A percentile compares a stretch with the other conserved stretches of the same genome.
Evolutionary conservation across 2,888 invertebrate species (phyloP).

Genomic region (Notodonta dromedarius): DNA sequence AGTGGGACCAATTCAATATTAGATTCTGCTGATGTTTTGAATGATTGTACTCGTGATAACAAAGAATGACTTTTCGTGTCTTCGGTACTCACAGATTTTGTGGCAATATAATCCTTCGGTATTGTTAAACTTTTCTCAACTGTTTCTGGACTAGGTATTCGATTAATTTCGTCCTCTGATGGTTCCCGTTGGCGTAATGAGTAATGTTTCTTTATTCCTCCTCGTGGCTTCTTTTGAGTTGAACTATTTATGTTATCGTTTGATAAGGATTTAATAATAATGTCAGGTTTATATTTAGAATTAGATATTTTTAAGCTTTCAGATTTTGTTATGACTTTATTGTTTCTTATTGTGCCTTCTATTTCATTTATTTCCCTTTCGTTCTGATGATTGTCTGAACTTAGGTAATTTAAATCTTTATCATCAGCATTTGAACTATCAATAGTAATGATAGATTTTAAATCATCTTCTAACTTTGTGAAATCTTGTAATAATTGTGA

Average conservation of each 20-base stretch:
- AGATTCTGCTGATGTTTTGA: conserved; percentile 77
- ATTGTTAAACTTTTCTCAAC: conserved; percentile 56
- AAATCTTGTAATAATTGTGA: conserved; percentile 68
- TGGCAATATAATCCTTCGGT: conserved; percentile 32
- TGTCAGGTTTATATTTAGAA: conserved; percentile 57
- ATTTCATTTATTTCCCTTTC: conserved; percentile 81
- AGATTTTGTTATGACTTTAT: conserved; percentile 75
- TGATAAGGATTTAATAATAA: conserved; percentile 69
- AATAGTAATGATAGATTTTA: conserved; percentile 76
- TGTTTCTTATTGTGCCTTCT: conserved; percentile 78
- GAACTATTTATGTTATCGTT: conserved; percentile 69
- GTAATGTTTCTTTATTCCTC: conserved; percentile 76
- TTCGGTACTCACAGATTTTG: conserved; percentile 32
- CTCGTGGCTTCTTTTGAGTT: conserved; percentile 52
- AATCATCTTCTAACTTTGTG: conserved; percentile 74
- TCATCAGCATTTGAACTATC: conserved; percentile 76
- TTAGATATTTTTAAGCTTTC: conserved; percentile 69
- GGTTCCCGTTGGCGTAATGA: conserved; percentile 79
- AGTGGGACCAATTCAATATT: conserved; percentile 77
- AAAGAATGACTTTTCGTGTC: conserved; percentile 65
- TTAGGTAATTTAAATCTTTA: conserved; percentile 61
- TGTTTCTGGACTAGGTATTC: conserved; percentile 71
- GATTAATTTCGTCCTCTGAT: conserved; percentile 61
- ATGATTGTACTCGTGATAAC: conserved; percentile 74
- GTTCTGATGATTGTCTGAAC: conserved; percentile 74